Evolutionary conservation across 2,888 invertebrate species (phyloP), one percentile per base, ranked within the genome.

Genomic region (Leucoma salicis): DNA sequence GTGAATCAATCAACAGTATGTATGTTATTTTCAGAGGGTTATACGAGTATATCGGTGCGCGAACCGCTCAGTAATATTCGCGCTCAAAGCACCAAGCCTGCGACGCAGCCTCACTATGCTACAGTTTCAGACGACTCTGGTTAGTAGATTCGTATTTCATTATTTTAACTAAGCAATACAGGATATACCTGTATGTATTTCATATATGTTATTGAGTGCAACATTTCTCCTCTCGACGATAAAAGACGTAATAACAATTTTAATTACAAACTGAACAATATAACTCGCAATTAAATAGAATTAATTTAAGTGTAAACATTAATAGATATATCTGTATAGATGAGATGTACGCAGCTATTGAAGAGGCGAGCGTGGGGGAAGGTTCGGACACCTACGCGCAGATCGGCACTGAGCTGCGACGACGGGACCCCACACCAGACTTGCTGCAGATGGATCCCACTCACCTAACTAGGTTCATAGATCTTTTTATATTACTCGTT

Each of bases 91-190:
- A 63, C 41, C n/a, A 93, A 93, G 46, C 65, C 64, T 1, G 66
- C 69, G 0, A 74, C 86, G 21, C 83, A 84, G 45, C 72, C 90
- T 59, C 96, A 96, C 79, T 97, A 97, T 74, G 95, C 96, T n/a
- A 96, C 96, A 1, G 96, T 96, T 0, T 96, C 96, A 0, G 97
- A 97, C 76, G 97, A 97, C 82, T 96, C 96, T 29, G 96, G 96
- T 95, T 78, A 70, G 61, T 56, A 32, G 0, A 8, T 1, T 8
- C 13, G 10, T 15, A 15, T n/a, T 2, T 31, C 27, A 27, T 1
- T n/a, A 11, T 27, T 27, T 6, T 11, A 25, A 6, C 6, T n/a
- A 4, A 21, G 4, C 21, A 21, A 21, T 21, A 8, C 21, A 21
- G 21, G 5, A 21, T 21, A 8, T 21, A 6, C 21, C 21, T 21